phyloP scores from a whole-genome alignment of 2,113 vertebrate genomes.

The Lonchura striata region DNA sequence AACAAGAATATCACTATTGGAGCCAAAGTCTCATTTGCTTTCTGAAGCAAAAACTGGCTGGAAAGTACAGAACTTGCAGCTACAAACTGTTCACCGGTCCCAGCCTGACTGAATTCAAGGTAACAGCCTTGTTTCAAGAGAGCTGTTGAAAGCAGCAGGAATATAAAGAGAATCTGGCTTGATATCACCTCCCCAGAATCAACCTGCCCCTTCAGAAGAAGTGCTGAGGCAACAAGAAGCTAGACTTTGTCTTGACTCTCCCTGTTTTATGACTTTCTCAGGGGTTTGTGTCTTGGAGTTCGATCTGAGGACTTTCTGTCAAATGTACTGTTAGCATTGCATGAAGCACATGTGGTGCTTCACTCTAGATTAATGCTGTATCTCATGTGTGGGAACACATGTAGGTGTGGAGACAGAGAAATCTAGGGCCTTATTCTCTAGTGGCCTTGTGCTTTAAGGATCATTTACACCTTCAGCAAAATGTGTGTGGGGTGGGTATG shows the following conservation, averaged over 20 bases:
- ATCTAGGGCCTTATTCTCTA: slow-evolving; percentile 44
- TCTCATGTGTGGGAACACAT: slow-evolving; percentile 42
- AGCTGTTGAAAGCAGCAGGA: neutral
- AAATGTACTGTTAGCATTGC: neutral
- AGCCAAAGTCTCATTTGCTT: neutral
- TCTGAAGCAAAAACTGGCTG: neutral
- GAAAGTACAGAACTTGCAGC: neutral
- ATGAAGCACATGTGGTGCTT: slow-evolving; percentile 49
- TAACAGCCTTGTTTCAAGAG: neutral
- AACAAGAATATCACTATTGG: accelerated
- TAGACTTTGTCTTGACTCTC: neutral
- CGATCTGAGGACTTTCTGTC: neutral
- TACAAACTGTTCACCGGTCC: neutral
- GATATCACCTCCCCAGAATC: neutral
- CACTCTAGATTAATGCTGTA: slow-evolving; percentile 43
- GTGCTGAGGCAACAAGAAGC: neutral
- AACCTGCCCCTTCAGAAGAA: neutral
- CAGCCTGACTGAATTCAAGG: neutral
- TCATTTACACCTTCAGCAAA: slow-evolving; percentile 51
- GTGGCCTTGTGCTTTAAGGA: slow-evolving; percentile 48
- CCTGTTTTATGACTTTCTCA: neutral
- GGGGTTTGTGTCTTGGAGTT: neutral
- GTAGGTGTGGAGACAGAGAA: slow-evolving; percentile 62
- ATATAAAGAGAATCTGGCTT: neutral
- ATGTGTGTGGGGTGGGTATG: slow-evolving; percentile 1